phyloP scores from a whole-genome alignment of 1,140 invertebrate species.

The Drosophila quadrilineata region DNA sequence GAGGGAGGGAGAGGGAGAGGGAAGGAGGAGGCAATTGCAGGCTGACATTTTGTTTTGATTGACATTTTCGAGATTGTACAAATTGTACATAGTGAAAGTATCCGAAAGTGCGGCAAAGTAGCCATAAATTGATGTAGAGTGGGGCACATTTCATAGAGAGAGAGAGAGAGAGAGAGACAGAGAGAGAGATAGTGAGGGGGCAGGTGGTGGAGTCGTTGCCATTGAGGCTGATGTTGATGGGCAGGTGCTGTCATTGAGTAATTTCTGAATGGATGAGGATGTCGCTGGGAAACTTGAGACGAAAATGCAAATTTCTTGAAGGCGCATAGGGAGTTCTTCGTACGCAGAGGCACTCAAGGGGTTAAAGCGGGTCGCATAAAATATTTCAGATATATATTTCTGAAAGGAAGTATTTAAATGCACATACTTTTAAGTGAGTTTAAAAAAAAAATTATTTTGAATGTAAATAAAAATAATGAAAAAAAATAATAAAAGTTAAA shows the following conservation, averaged over 20 bases:
- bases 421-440: too few relatives aligned
- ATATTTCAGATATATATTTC: too few relatives aligned
- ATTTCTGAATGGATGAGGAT: slow-evolving; percentile 19
- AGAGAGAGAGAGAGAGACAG: background rate
- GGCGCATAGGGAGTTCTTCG: background rate
- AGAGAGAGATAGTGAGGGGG: background rate
- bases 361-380: too few relatives aligned
- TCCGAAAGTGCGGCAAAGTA: background rate
- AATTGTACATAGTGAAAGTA: slow-evolving; percentile 11
- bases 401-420: too few relatives aligned
- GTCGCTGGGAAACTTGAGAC: background rate
- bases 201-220: background rate
- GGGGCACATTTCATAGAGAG: background rate
- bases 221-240: slow-evolving; percentile 19
- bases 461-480: too few relatives aligned
- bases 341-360: too few relatives aligned
- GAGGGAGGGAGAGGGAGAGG: background rate
- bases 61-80: slow-evolving; percentile 57
- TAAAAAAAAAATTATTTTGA: too few relatives aligned
- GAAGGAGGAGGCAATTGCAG: slow-evolving; percentile 13
- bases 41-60: slow-evolving; percentile 60
- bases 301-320: slow-evolving; percentile 11
- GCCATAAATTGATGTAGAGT: background rate
- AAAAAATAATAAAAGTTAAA: too few relatives aligned
- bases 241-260: slow-evolving; percentile 31